Evolutionary conservation across 2,113 vertebrate genomes (phyloP).

Genomic region (Heterotis niloticus): DNA sequence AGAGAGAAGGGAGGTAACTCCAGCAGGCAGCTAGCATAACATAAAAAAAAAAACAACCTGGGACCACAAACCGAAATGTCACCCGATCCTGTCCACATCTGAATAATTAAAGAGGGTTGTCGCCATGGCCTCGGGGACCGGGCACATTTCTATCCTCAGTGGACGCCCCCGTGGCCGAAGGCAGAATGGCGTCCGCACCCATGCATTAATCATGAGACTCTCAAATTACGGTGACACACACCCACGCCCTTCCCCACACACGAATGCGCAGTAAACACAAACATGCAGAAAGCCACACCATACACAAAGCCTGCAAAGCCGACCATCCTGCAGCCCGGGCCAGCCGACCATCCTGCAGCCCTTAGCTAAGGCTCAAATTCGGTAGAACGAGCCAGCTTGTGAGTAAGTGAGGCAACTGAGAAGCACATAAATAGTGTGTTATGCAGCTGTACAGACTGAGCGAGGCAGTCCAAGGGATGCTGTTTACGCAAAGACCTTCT

Average conservation of each 20-base stretch:
- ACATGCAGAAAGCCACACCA: not conserved
- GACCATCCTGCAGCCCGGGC: not conserved
- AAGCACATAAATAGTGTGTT: not conserved
- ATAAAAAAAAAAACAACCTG: not conserved
- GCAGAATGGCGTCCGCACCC: not conserved
- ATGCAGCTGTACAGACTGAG: not conserved
- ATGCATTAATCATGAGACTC: constrained; percentile 12
- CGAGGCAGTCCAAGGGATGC: not conserved
- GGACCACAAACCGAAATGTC: not conserved
- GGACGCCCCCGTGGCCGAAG: not conserved
- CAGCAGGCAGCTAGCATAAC: not conserved
- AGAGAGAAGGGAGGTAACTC: not conserved
- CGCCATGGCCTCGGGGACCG: not conserved
- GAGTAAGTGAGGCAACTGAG: not conserved
- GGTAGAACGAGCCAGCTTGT: not conserved
- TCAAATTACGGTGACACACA: not conserved
- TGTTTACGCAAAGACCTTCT: not conserved
- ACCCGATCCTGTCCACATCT: not conserved
- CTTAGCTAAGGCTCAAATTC: not conserved
- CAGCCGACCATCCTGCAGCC: not conserved
- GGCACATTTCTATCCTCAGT: not conserved
- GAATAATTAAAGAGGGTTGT: constrained; percentile 17
- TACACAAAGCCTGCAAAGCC: not conserved
- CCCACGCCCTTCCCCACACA: not conserved
- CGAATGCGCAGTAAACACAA: constrained; percentile 1